Percentiles rank a stretch among this genome's conserved stretches.
phyloP scores from a whole-genome alignment of 2,888 invertebrate species.

The Nemoura dubitans region DNA sequence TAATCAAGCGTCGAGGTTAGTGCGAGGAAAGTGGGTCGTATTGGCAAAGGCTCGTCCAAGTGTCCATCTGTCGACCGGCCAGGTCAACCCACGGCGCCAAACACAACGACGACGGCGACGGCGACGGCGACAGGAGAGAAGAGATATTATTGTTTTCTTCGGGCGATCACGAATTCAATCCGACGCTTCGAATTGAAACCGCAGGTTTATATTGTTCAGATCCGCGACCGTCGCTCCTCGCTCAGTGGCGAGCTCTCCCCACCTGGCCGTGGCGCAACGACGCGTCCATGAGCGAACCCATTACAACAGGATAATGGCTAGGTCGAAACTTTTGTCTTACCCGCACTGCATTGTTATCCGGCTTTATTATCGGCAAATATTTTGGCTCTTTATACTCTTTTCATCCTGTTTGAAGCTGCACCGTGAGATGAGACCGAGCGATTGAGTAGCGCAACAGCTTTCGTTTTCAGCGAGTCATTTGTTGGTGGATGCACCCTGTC shows the following conservation, averaged over 20 bases:
- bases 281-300: background rate
- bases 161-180: background rate
- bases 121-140: background rate
- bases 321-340: background rate
- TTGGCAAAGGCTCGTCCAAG: background rate
- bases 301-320: background rate
- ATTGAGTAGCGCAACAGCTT: background rate
- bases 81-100: background rate
- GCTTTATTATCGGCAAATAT: background rate
- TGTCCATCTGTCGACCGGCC: background rate
- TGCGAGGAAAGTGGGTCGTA: background rate
- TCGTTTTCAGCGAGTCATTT: background rate
- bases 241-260: too few species aligned
- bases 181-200: background rate
- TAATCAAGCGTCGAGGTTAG: too few species aligned
- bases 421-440: background rate
- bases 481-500: background rate
- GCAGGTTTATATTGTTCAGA: background rate
- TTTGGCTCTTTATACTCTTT: background rate
- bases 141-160: slow-evolving; percentile 7
- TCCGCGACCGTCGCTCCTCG: background rate
- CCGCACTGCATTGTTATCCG: background rate
- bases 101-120: background rate
- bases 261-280: background rate
- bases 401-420: background rate